Evolutionary conservation across 2,797 vertebrate genomes (phyloP).

Genomic region (Eidolon dupreanum): DNA sequence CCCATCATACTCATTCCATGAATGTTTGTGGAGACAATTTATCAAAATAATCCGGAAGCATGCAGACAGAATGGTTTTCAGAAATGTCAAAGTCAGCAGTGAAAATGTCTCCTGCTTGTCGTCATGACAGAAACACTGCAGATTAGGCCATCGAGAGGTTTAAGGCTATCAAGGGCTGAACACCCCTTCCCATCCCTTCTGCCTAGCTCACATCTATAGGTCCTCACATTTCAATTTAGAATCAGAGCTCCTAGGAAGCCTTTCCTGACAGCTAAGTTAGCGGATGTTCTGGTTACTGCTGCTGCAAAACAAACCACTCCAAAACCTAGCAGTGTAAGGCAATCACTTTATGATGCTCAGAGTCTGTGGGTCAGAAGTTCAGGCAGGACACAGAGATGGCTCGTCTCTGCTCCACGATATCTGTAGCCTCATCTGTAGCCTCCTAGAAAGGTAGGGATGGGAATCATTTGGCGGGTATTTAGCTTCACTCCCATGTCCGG

Average conservation of each 20-base stretch:
- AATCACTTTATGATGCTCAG: neutral
- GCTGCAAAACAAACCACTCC: constrained; percentile 31
- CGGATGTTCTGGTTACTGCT: neutral
- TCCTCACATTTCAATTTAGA: neutral
- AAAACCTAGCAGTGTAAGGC: neutral
- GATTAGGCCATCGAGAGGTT: neutral
- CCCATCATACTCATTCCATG: neutral
- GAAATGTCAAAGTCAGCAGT: constrained; percentile 22
- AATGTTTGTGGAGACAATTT: constrained; percentile 25
- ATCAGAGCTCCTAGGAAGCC: neutral
- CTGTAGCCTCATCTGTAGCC: neutral
- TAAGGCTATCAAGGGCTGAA: neutral
- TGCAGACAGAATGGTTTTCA: neutral
- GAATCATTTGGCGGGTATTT: neutral
- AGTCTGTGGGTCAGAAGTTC: neutral
- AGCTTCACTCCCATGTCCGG: neutral
- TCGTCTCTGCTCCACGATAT: neutral
- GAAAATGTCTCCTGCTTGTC: neutral
- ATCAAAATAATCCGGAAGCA: constrained; percentile 45
- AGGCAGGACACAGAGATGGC: neutral
- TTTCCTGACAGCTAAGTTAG: neutral
- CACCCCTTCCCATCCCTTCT: neutral
- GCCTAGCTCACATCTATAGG: neutral
- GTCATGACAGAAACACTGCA: neutral
- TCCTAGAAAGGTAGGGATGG: neutral